Conservation (phyloP, 2,113 vertebrate species). For the Alethe castanea region DNA sequence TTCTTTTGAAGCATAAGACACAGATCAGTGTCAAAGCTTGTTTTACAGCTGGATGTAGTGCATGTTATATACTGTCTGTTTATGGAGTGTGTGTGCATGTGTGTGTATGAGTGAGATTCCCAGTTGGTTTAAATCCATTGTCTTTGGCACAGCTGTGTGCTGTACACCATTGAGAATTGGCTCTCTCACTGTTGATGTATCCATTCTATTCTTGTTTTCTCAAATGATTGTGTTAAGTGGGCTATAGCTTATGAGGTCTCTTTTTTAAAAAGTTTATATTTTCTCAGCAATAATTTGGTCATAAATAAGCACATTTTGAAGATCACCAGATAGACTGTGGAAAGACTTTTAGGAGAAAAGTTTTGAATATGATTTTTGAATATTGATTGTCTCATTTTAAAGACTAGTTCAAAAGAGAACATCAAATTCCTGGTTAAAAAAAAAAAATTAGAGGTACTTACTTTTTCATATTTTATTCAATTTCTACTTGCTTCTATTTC, state of each 20-base stretch:
- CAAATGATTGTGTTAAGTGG: not conserved
- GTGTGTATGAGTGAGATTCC: not conserved
- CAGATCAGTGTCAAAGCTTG: not conserved
- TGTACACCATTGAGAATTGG: not conserved
- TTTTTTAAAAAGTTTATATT: constrained; percentile 1
- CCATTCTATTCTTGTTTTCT: constrained; percentile 26
- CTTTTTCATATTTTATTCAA: not conserved
- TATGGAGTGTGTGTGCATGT: not conserved
- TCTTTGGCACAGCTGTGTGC: constrained; percentile 26
- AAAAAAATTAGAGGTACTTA: not conserved
- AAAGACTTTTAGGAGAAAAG: not conserved
- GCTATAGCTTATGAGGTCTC: not conserved
- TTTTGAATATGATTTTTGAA: not conserved
- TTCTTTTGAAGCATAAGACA: not conserved
- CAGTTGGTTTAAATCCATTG: constrained; percentile 35
- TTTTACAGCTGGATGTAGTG: not conserved
- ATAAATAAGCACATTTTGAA: constrained; percentile 5
- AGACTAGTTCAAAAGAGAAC: not conserved
- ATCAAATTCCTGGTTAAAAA: not conserved
- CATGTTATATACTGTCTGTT: not conserved
- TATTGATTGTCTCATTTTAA: not conserved
- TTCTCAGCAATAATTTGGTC: not conserved
- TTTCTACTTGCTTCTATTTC: constrained; percentile 3
- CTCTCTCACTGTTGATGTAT: not conserved
- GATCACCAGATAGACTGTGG: not conserved